A percentile compares a stretch with the other conserved stretches of the same genome.
These are phyloP conservation scores for Pterostichus niger DNA, from an alignment of 2,888 invertebrate genomes.

Conservation along the genomic window DNA sequence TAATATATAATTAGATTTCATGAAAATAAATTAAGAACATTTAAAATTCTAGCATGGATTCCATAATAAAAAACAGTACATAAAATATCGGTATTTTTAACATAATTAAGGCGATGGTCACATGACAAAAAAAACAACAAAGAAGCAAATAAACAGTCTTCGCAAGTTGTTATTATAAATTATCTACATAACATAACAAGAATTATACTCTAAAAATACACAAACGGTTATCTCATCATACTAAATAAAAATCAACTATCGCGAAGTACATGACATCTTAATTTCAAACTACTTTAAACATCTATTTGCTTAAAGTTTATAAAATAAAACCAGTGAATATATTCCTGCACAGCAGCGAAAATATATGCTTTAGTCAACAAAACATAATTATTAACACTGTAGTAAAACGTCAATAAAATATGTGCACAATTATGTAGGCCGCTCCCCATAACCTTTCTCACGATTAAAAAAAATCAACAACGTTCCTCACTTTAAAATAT, in stretches of 20 bases:
- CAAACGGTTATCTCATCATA: constrained; percentile 55
- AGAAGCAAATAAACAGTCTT: constrained; percentile 63
- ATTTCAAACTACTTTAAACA: constrained; percentile 58
- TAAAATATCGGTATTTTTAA: constrained; percentile 63
- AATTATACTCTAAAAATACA: constrained; percentile 66
- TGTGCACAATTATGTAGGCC: constrained; percentile 57
- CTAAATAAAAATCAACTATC: constrained; percentile 55
- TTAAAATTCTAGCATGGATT: constrained; percentile 33
- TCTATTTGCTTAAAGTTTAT: constrained; percentile 53
- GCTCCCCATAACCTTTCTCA: constrained; percentile 35
- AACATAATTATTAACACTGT: constrained; percentile 57
- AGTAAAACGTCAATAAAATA: constrained; percentile 60
- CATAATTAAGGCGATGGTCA: constrained; percentile 54
- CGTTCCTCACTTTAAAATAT: not conserved
- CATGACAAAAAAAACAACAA: constrained; percentile 55
- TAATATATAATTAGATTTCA: constrained; percentile 39
- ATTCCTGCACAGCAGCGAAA: constrained; percentile 61
- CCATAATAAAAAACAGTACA: constrained; percentile 60
- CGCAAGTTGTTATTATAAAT: constrained; percentile 60
- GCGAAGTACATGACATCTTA: constrained; percentile 46
- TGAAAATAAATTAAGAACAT: constrained; percentile 47
- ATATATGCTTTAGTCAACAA: constrained; percentile 65
- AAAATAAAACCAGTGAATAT: constrained; percentile 58
- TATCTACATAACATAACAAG: constrained; percentile 65
- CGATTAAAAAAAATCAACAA: constrained; percentile 29